These are phyloP conservation scores for Calameuta idolon DNA, from an alignment of 2,888 invertebrate species.

Conservation along the genomic window DNA sequence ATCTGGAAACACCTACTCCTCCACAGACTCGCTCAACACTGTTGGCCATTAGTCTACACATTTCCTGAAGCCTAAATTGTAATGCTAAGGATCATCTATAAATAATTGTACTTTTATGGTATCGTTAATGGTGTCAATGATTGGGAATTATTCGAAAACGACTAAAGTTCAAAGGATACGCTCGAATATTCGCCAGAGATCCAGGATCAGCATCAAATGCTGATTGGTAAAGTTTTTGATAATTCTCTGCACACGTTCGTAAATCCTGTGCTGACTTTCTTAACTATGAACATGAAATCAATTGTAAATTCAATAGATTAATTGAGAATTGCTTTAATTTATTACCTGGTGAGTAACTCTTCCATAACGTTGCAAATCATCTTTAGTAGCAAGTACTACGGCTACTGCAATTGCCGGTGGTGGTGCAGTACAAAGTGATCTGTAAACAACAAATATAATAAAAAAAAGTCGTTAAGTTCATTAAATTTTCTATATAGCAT, in stretches of 20 bases:
- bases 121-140: background rate
- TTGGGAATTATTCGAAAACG: constrained; percentile 1
- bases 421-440: constrained; percentile 87
- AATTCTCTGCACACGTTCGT: constrained; percentile 78
- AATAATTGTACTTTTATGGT: background rate
- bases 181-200: constrained; percentile 77
- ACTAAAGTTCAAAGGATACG: constrained; percentile 51
- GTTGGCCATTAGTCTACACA: constrained; percentile 81
- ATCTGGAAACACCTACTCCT: constrained; percentile 44
- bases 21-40: constrained; percentile 79
- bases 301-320: background rate
- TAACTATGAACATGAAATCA: constrained; percentile 66
- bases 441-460: constrained; percentile 23
- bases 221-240: constrained; percentile 82
- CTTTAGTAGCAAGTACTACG: constrained; percentile 81
- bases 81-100: constrained; percentile 27
- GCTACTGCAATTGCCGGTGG: constrained; percentile 92
- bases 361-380: constrained; percentile 83
- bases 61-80: constrained; percentile 78
- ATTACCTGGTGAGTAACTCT: constrained; percentile 79
- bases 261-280: constrained; percentile 81
- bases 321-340: background rate
- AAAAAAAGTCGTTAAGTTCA: background rate
- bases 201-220: constrained; percentile 88
- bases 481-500: background rate